Conservation (phyloP, 1,140 invertebrate species). For the Trissolcus basalis region DNA sequence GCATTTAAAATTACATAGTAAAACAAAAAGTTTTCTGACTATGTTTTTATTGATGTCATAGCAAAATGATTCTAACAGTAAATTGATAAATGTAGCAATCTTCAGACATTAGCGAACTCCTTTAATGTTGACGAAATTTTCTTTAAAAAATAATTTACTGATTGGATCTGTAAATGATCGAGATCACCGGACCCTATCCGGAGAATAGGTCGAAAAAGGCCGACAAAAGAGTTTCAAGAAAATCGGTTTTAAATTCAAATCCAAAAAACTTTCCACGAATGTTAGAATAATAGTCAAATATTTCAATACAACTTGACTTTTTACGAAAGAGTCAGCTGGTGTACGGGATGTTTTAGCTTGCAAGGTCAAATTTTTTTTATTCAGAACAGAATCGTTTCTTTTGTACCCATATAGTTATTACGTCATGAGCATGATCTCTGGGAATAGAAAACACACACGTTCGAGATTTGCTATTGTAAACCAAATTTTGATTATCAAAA, state of each 20-base stretch:
- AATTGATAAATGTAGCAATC: too few relatives aligned
- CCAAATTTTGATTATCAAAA: neutral
- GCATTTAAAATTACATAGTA: too few relatives aligned
- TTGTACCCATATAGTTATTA: constrained; percentile 13
- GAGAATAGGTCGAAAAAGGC: neutral
- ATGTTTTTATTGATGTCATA: too few relatives aligned
- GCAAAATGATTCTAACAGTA: too few relatives aligned
- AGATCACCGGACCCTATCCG: too few relatives aligned
- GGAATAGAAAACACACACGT: neutral
- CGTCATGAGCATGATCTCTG: constrained; percentile 6
- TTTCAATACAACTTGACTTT: constrained; percentile 9
- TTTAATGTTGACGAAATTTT: too few relatives aligned
- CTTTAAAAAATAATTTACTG: too few relatives aligned
- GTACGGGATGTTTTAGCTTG: constrained; percentile 5
- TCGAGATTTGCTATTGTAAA: neutral
- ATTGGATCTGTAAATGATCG: too few relatives aligned
- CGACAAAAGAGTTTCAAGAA: constrained; percentile 26
- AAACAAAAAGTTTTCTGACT: too few relatives aligned
- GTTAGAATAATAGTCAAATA: constrained; percentile 17
- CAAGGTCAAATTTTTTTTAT: constrained; percentile 22
- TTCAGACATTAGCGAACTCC: too few relatives aligned
- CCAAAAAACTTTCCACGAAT: constrained; percentile 32
- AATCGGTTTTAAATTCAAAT: constrained; percentile 12
- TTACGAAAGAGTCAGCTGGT: constrained; percentile 24
- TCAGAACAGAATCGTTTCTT: constrained; percentile 10